Percentiles rank a stretch among this genome's conserved stretches.
Conservation (phyloP, 2,113 vertebrate species). For the Solea solea region DNA sequence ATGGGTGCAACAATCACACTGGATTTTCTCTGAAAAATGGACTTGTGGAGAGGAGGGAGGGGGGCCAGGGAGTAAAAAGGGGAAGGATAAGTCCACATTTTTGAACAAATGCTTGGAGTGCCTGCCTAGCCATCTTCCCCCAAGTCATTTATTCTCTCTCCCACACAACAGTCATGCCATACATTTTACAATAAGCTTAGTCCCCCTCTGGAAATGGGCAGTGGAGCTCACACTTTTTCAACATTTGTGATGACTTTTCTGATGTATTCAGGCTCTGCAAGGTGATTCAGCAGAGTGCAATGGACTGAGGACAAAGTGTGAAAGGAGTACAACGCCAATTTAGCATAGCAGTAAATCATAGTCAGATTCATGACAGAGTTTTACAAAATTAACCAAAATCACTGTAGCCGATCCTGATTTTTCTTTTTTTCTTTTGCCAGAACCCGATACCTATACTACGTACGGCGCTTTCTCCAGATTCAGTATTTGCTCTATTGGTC, state of each 20-base stretch:
- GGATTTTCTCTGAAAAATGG: conserved; percentile 24
- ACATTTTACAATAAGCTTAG: conserved; percentile 52
- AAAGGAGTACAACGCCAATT: neutral
- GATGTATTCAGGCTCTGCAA: conserved; percentile 7
- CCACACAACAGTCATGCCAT: conserved; percentile 61
- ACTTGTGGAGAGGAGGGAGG: conserved; percentile 2
- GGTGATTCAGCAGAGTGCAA: conserved; percentile 6
- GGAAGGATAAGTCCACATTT: conserved; percentile 50
- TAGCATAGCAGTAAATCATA: neutral
- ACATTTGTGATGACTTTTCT: conserved; percentile 25
- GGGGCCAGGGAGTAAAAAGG: conserved; percentile 20
- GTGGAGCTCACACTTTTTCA: neutral
- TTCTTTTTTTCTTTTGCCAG: neutral
- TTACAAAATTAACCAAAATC: neutral
- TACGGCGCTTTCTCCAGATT: neutral
- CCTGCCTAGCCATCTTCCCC: conserved; percentile 57
- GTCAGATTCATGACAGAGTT: neutral
- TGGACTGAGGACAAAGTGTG: neutral
- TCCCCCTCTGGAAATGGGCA: conserved; percentile 48
- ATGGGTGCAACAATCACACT: conserved; percentile 31
- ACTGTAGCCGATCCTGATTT: neutral
- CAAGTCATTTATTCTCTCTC: conserved; percentile 65
- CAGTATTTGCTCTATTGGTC: neutral
- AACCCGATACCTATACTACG: neutral
- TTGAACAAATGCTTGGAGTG: conserved; percentile 59